These are phyloP conservation scores for Oriolus oriolus DNA, from an alignment of 2,113 vertebrate genomes.

Conservation along the genomic window DNA sequence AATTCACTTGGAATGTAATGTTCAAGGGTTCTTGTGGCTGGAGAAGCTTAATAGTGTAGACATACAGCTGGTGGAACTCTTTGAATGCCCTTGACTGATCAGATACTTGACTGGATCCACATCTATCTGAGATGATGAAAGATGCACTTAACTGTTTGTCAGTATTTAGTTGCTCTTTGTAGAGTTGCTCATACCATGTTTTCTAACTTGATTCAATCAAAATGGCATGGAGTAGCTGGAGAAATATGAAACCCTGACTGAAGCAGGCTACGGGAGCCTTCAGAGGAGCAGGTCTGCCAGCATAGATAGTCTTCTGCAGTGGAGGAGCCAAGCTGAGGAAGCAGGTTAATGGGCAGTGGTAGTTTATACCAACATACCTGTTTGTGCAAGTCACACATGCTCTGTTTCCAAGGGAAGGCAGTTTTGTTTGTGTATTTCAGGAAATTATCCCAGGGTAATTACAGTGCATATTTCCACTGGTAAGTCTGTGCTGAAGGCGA, in stretches of 20 bases:
- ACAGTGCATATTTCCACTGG: background rate
- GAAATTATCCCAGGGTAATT: background rate
- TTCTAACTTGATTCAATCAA: background rate
- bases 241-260: background rate
- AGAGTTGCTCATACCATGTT: background rate
- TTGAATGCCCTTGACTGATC: background rate
- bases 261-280: background rate
- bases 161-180: background rate
- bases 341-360: background rate
- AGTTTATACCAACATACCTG: background rate
- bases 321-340: background rate
- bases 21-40: background rate
- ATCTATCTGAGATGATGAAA: background rate
- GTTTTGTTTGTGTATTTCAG: background rate
- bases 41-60: background rate
- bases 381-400: accelerated
- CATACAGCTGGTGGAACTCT: background rate
- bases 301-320: background rate
- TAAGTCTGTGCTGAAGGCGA: background rate
- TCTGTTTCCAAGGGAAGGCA: background rate
- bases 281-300: background rate
- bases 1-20: background rate
- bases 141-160: background rate
- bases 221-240: background rate
- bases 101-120: background rate